These are phyloP conservation scores for Drosophila baimaii DNA, from an alignment of 1,140 invertebrate genomes.

Conservation along the genomic window DNA sequence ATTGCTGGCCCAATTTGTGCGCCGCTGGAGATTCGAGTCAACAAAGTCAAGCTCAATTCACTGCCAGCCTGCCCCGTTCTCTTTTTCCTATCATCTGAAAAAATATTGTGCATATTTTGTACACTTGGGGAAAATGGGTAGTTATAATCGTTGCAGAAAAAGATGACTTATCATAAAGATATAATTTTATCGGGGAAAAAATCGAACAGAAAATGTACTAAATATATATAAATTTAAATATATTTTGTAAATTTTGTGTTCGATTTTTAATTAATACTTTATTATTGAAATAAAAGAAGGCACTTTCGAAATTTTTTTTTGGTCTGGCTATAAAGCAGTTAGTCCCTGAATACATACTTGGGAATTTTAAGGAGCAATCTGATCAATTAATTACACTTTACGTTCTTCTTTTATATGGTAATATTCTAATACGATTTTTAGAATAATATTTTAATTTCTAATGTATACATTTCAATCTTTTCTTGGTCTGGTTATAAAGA, in stretches of 20 bases:
- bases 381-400: not conserved
- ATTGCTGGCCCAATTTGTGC: slow-evolving; percentile 72
- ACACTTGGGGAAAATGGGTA: not conserved
- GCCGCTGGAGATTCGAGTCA: slow-evolving; percentile 46
- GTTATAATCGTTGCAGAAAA: not conserved
- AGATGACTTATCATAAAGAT: not conserved
- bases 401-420: not conserved
- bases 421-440: no score
- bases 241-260: no score
- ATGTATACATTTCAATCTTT: no score
- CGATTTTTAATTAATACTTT: no score
- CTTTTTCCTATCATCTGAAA: slow-evolving; percentile 10
- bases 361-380: not conserved
- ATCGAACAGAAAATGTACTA: no score
- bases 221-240: no score
- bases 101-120: slow-evolving; percentile 20
- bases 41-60: slow-evolving; percentile 51
- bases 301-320: no score
- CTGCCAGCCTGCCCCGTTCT: not conserved
- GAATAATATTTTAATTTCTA: no score
- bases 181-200: not conserved
- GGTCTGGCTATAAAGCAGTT: no score
- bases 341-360: not conserved
- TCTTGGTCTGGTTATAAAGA: no score
- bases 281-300: no score